phyloP scores from a whole-genome alignment of 2,888 invertebrate genomes.

The Agriopis marginaria region DNA sequence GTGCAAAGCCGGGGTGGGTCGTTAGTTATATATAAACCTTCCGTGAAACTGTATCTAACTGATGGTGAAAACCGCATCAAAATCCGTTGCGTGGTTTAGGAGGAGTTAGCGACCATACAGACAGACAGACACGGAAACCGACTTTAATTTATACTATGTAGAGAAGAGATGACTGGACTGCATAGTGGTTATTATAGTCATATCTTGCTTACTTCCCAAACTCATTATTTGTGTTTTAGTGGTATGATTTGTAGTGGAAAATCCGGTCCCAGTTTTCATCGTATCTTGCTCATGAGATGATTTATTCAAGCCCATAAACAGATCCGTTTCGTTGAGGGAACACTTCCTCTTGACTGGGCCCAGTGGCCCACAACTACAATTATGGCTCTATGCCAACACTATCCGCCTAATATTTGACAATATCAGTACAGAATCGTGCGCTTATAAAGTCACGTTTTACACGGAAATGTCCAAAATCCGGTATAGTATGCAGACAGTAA shows the following conservation, averaged over 20 bases:
- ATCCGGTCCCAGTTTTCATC: conserved; percentile 27
- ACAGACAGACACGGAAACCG: too few relatives aligned
- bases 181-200: too few relatives aligned
- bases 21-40: too few relatives aligned
- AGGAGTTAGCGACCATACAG: too few relatives aligned
- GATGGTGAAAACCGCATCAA: too few relatives aligned
- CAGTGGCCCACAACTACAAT: conserved; percentile 66
- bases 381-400: conserved; percentile 76
- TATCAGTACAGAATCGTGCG: conserved; percentile 60
- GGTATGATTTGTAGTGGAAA: conserved; percentile 1
- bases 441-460: conserved; percentile 70
- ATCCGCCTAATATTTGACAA: conserved; percentile 64
- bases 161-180: too few relatives aligned
- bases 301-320: conserved; percentile 67
- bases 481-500: conserved; percentile 26
- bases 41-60: too few relatives aligned
- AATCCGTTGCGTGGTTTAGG: too few relatives aligned
- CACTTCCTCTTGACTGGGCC: conserved; percentile 63
- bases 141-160: too few relatives aligned
- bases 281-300: conserved; percentile 57
- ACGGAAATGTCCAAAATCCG: conserved; percentile 70
- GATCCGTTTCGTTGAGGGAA: conserved; percentile 68
- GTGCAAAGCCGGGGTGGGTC: too few relatives aligned
- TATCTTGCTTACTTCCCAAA: too few relatives aligned
- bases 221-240: too few relatives aligned